Evolutionary conservation across 2,797 vertebrate species (phyloP).

Genomic region (Anomalospiza imberbis): DNA sequence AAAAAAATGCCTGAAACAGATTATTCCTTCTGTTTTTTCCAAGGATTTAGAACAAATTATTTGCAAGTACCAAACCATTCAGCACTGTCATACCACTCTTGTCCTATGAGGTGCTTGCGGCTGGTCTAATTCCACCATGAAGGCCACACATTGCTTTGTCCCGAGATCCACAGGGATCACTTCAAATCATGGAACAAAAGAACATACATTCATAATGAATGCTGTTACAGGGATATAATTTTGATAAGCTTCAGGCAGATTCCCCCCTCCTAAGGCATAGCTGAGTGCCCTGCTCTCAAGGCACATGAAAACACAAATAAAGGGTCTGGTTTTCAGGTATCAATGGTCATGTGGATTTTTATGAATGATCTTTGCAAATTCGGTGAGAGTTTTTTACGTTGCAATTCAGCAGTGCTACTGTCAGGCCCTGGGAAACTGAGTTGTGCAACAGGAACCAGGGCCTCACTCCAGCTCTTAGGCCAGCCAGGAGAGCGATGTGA

Average conservation of each 20-base stretch:
- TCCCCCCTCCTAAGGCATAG: neutral
- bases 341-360: neutral
- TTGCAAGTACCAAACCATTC: neutral
- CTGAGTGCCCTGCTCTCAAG: neutral
- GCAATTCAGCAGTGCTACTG: neutral
- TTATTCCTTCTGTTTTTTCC: neutral
- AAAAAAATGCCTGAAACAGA: neutral
- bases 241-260: neutral
- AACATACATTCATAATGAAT: neutral
- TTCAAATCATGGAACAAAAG: neutral
- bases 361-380: neutral
- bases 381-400: neutral
- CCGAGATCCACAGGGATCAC: neutral
- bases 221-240: neutral
- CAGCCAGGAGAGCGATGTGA: neutral
- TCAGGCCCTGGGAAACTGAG: neutral
- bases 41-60: neutral
- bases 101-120: neutral
- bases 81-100: neutral
- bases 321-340: neutral
- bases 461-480: neutral
- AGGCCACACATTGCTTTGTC: neutral
- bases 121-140: neutral
- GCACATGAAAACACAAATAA: neutral
- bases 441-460: neutral